Evolutionary conservation across 2,888 invertebrate genomes (phyloP), one percentile per base, ranked within the genome.

Genomic region (Mamestra brassicae): DNA sequence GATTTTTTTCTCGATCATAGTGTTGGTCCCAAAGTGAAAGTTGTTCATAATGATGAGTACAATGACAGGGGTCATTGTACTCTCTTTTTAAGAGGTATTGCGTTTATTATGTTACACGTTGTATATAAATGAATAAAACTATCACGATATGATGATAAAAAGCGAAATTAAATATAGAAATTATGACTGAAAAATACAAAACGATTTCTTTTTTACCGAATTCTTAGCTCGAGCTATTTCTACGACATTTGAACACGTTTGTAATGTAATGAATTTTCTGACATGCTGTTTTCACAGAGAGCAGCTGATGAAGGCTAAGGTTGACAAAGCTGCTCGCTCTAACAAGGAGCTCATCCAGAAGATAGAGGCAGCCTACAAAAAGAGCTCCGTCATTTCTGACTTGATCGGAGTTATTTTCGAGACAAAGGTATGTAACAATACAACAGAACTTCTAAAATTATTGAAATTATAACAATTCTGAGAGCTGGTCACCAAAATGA

Each of bases 261-360:
- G 13, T 60, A 36, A 36, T 52, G 4, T n/a, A 42, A 26, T 10
- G 38, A n/a, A 38, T 52, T 55, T 54, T 26, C 26, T 55, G 62
- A 57, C 52, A 34, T 34, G 7, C 15, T 11, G 13, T 47, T 17
- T 17, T 63, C 42, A 57, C 76, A 93, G 92, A 47, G 78, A 88
- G n/a, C 88, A 89, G 65, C 87, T 88, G 60, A 81, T 88, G 64
- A 89, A 89, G 64, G 83, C 85, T n/a, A 90, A 88, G 68, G 60
- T 87, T 2, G 87, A 90, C 8, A 84, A 85, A 50, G 75, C 87
- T 78, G 50, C 67, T 34, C 80, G 71, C 3, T 57, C 68, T 1
- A 74, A 74, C 5, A 85, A 87, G 7, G 89, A 89, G 26, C 42
- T 85, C 2, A 79, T 70, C 4, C 86, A 85, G 10, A 89, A 89